Base-by-base conservation (phyloP, 1,140 invertebrate species). In the Scaptomyza hsui region DNA sequence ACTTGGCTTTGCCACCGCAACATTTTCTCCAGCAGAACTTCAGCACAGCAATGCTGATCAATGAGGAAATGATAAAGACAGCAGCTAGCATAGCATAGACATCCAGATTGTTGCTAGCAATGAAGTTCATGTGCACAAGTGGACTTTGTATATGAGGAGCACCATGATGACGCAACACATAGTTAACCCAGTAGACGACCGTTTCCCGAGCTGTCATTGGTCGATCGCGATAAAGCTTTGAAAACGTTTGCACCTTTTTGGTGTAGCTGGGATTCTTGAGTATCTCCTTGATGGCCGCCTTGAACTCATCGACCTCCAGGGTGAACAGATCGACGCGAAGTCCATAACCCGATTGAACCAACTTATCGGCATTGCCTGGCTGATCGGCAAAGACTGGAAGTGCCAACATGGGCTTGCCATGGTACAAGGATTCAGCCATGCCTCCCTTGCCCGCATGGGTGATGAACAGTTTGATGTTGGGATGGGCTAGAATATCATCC, bases 371-470 rank as follows among this genome's bases (percentile, higher is more conserved):
- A 74, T 94, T 95, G 12, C 91, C 92, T 0, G 85, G 91, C 76
- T 96, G 95, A 85, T 95, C 94, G 39, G 92, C 93, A 49, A 95
- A 93, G 16, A 96, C 91, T 6, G 96, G 95, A 26, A 96, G 92
- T 0, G 94, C 94, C 26, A 96, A 90, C 52, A 96, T 93, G 3
- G 96, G 95, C 4, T 95, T 93, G 75, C 93, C 94, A 74, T 95
- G 94, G 90, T 94, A 94, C 6, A 95, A 89, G 1, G 95, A 93
- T 91, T 97, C 96, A 53, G 94, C 93, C 9, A 94, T 92, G 39
- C 95, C 95, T 39, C 95, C 92, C 37, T 94, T 90, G 16, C 96
- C 96, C 13, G 94, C 95, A 78, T 96, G 95, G 0, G 95, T 95
- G 15, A 97, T 94, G 75, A 97, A 95, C 0, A 93, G 92, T 77